Conservation (phyloP, 2,888 invertebrate genomes). For the Elysia crispata region DNA sequence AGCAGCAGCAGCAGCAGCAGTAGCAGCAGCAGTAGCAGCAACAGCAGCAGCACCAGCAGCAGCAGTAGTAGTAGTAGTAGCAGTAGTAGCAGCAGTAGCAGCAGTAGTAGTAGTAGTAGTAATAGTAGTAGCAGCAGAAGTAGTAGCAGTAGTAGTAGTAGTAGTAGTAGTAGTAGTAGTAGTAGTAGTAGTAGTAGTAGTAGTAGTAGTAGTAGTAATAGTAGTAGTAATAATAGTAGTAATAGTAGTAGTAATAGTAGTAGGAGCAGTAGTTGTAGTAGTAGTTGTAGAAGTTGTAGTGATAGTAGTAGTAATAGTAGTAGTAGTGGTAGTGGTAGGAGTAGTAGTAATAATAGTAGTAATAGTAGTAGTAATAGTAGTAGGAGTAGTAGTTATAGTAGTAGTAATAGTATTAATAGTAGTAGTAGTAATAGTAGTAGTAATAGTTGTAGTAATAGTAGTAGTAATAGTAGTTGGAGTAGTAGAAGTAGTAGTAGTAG, state of each 20-base stretch:
- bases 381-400: too few relatives aligned
- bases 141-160: conserved; percentile 43
- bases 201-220: conserved; percentile 43
- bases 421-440: too few relatives aligned
- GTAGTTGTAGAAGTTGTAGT: conserved; percentile 19
- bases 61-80: conserved; percentile 42
- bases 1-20: conserved; percentile 10
- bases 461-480: too few relatives aligned
- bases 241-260: too few relatives aligned
- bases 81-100: conserved; percentile 39
- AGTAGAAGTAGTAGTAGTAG: too few relatives aligned
- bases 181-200: conserved; percentile 43
- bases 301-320: neutral
- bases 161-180: conserved; percentile 45
- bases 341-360: conserved; percentile 5
- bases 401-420: too few relatives aligned
- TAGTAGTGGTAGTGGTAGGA: conserved; percentile 24
- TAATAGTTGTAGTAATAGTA: too few relatives aligned
- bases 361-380: too few relatives aligned
- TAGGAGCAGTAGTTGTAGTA: neutral
- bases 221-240: conserved; percentile 30
- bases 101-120: conserved; percentile 37
- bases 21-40: conserved; percentile 2
- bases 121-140: too few relatives aligned
- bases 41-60: conserved; percentile 38